Conservation (phyloP, 2,888 invertebrate genomes). For the Physocephala rufipes region DNA sequence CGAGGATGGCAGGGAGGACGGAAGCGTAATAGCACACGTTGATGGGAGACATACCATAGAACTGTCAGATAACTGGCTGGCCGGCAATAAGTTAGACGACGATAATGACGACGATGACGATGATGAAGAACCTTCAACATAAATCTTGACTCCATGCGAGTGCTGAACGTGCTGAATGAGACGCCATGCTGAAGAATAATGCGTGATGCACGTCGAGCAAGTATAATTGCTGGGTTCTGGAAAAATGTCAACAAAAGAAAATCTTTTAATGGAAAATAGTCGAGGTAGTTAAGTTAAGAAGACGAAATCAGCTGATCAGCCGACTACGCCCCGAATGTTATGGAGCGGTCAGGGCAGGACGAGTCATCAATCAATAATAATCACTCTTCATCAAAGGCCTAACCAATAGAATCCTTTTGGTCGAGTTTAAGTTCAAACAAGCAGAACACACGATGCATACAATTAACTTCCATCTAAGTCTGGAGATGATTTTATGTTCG, state of each 20-base stretch:
- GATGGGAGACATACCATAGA: conserved; percentile 42
- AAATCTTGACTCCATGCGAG: conserved; percentile 93
- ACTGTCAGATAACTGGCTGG: conserved; percentile 42
- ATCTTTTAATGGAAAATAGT: conserved; percentile 3
- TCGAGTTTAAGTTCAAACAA: no score
- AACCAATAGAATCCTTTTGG: no score
- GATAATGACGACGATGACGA: conserved; percentile 47
- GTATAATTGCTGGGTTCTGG: conserved; percentile 94
- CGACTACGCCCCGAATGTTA: no score
- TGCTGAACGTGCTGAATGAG: conserved; percentile 95
- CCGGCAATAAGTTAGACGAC: conserved; percentile 42
- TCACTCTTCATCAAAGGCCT: no score
- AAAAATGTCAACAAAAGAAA: conserved; percentile 44
- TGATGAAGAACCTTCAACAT: conserved; percentile 73
- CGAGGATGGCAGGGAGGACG: conserved; percentile 40
- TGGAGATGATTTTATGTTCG: no score
- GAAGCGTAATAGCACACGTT: conserved; percentile 42
- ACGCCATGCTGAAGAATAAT: conserved; percentile 93
- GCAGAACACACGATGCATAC: no score
- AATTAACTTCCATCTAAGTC: no score
- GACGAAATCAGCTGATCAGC: neutral
- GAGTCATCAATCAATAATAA: no score
- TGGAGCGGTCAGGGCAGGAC: no score
- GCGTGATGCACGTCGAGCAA: conserved; percentile 92
- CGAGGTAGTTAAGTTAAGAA: neutral